Conservation (phyloP, 2,113 vertebrate species). For the Ornithorhynchus anatinus region DNA sequence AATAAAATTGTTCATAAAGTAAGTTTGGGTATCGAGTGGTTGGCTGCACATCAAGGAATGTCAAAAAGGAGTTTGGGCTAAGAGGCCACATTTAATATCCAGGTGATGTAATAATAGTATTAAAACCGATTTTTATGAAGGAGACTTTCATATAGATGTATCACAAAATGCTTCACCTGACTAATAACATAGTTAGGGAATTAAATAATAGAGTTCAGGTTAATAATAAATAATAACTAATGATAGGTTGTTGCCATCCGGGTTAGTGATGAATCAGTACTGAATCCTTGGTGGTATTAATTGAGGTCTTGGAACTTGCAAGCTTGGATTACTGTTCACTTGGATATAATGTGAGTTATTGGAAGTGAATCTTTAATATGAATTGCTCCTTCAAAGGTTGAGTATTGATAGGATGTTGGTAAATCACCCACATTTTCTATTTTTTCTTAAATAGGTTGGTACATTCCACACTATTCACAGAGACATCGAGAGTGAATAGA, state of each 20-base stretch:
- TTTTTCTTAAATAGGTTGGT: too few species aligned
- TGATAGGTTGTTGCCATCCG: background rate
- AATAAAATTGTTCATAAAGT: background rate
- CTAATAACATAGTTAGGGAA: background rate
- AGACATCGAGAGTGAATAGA: too few species aligned
- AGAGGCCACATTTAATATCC: background rate
- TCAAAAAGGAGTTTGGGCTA: background rate
- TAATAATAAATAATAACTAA: background rate
- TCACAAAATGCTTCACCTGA: background rate
- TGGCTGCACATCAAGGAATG: constrained; percentile 3
- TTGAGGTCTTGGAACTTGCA: rapidly evolving
- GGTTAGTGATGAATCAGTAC: background rate
- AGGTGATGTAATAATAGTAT: rapidly evolving
- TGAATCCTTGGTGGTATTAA: rapidly evolving
- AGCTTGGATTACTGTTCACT: rapidly evolving
- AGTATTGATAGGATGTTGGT: too few species aligned
- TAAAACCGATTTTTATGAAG: background rate
- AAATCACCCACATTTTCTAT: too few species aligned
- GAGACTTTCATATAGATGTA: background rate
- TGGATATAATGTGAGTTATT: too few species aligned
- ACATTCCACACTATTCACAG: too few species aligned
- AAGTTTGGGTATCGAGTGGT: background rate
- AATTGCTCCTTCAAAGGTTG: too few species aligned
- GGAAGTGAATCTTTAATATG: too few species aligned
- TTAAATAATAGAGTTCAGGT: background rate